phyloP scores from a whole-genome alignment of 2,888 invertebrate genomes.

The Coleophora deauratella region DNA sequence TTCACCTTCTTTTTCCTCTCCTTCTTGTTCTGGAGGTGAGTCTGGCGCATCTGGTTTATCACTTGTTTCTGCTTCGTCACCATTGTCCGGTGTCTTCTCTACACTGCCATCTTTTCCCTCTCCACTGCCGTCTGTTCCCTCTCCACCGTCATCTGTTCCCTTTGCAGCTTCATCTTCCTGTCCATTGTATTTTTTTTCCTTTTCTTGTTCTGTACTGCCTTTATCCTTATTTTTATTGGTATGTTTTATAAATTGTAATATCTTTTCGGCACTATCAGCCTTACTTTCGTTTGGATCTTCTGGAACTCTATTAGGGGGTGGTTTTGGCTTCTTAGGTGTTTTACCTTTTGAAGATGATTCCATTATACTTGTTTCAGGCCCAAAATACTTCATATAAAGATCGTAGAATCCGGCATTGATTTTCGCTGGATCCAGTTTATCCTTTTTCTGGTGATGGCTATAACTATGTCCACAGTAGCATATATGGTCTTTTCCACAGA shows the following conservation, averaged over 20 bases:
- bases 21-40: too few species aligned
- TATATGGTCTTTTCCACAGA: constrained; percentile 56
- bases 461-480: constrained; percentile 59
- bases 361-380: constrained; percentile 12
- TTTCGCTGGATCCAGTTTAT: constrained; percentile 12
- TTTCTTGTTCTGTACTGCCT: too few species aligned
- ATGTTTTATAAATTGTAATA: too few species aligned
- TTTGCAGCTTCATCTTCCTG: neutral
- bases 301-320: too few species aligned
- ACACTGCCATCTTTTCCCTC: neutral
- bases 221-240: too few species aligned
- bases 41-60: too few species aligned
- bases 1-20: constrained; percentile 2
- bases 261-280: too few species aligned
- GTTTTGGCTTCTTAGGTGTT: too few species aligned
- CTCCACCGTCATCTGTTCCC: neutral
- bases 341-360: neutral
- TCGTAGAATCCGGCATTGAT: constrained; percentile 36
- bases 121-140: neutral
- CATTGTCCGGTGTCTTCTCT: neutral
- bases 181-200: neutral
- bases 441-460: constrained; percentile 1
- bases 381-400: constrained; percentile 51
- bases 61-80: too few species aligned
- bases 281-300: too few species aligned